Base-by-base conservation (phyloP, 2,113 vertebrate species). In the Nettapus auritus region DNA sequence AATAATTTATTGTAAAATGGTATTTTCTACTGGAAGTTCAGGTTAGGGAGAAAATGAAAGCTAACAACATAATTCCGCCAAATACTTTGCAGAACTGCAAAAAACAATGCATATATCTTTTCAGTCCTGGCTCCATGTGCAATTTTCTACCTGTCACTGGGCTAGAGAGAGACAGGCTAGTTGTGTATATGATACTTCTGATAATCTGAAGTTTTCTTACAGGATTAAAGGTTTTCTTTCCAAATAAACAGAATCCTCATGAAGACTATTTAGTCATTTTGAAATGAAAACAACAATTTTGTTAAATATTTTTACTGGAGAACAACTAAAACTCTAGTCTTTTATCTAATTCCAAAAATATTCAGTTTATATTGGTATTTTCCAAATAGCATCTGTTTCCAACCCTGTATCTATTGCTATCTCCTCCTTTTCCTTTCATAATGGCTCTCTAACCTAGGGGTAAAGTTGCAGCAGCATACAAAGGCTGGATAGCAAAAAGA, bases 331-430 rank as follows among this genome's bases (percentile, higher is more conserved):
- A 87, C 26, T 62, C 9, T 53, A 71, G 31, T 22, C 20, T 67
- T 92, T 92, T 81, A 44, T 44, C 71, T 88, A 81, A 87, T 90
- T 93, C 92, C 36, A 82, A 50, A 90, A 53, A 82, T 88, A n/a
- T 34, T 11, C 31, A 68, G n/a, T 63, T 91, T 88, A 60, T 88
- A 29, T 78, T 71, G 36, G 22, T 44, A 70, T 95, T 86, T 88
- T 84, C 60, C 64, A 79, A 92, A 44, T 9, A 80, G 11, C 7
- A 52, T 86, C 50, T 71, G 10, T 6, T 81, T 90, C 67, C 44
- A 86, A 78, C 57, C 31, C 13, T 64, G 0, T 38, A 66, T 81
- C 53, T 66, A 28, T 25, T 48, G 14, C 53, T 81, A 0, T 81
- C 38, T 44, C 88, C 29, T 66, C 12, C 38, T 76, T 56, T 38